A percentile compares a stretch with the other conserved stretches of the same genome.
phyloP scores from a whole-genome alignment of 2,113 vertebrate species.

The Calonectris borealis region DNA sequence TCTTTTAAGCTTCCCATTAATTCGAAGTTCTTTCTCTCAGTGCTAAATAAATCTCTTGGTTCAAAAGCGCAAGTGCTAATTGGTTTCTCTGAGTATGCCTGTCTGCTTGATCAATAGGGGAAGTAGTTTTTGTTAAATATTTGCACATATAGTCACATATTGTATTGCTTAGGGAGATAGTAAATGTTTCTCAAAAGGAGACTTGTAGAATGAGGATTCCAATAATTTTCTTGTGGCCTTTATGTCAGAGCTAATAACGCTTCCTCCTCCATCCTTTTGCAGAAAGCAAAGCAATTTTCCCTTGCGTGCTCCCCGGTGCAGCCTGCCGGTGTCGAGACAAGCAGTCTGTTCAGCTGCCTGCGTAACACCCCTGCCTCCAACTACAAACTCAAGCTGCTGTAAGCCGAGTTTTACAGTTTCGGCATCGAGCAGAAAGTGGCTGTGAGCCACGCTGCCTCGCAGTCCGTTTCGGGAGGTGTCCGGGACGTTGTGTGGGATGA shows the following conservation, averaged over 20 bases:
- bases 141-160: conserved; percentile 38
- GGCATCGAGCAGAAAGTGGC: not conserved
- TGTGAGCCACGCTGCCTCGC: not conserved
- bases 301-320: accelerated
- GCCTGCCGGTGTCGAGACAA: not conserved
- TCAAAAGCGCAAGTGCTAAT: conserved; percentile 63
- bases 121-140: conserved; percentile 63
- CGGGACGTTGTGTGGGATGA: not conserved
- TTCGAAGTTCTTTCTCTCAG: conserved; percentile 16
- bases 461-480: accelerated
- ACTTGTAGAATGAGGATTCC: conserved; percentile 14
- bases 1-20: conserved; percentile 46
- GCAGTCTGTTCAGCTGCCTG: conserved; percentile 7
- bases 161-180: conserved; percentile 43
- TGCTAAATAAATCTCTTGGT: conserved; percentile 48
- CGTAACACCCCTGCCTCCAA: not conserved
- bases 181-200: conserved; percentile 47
- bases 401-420: not conserved
- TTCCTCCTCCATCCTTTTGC: not conserved
- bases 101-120: conserved; percentile 43
- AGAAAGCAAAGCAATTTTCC: not conserved
- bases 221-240: conserved; percentile 40
- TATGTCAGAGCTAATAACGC: conserved; percentile 18
- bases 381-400: not conserved
- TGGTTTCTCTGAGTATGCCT: conserved; percentile 54